Evolutionary conservation across 1,140 invertebrate species (phyloP), one percentile per base, ranked within the genome.

Genomic region (Scaptodrosophila lebanonensis): DNA sequence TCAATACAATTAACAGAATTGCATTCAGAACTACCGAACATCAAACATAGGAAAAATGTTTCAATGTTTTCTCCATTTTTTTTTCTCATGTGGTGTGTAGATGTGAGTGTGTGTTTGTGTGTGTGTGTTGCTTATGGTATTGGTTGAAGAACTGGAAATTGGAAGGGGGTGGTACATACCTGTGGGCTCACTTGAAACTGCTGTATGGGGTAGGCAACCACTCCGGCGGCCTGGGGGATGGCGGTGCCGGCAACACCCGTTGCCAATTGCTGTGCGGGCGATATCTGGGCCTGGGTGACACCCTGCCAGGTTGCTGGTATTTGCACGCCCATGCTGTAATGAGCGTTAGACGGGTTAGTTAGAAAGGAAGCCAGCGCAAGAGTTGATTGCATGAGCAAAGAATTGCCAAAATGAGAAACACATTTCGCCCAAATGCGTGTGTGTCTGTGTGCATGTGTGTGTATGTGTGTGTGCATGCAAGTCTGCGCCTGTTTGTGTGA

Each of bases 171-270:
- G 13, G n/a, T 29, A 82, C 83, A 56, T 85, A 87, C 85, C 76
- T 83, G 83, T 76, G 85, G 84, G 82, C 87, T 88, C 87, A 94
- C 93, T 90, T 95, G 93, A 88, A 94, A 95, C 88, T 95, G 93
- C 88, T 94, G 94, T 88, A 95, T 93, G 22, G 93, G 93, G 88
- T 94, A 94, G 87, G 93, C 91, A 85, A 93, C 91, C 88, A 93
- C 92, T 71, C 91, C 91, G 49, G 90, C 89, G 25, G 90, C 85
- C 75, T 92, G 91, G 61, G 91, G 91, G 32, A 91, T 83, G 22
- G 89, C 88, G 13, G 84, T 75, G 40, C 90, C 89, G 25, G 87
- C 85, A 32, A 89, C 88, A 35, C 89, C 89, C 63, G 89, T 88
- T 52, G 89, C 89, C 69, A 89, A 83, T 61, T 89, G 88, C 83